Base-by-base conservation (phyloP, 2,888 invertebrate species). In the Linnaemya tessellans region DNA sequence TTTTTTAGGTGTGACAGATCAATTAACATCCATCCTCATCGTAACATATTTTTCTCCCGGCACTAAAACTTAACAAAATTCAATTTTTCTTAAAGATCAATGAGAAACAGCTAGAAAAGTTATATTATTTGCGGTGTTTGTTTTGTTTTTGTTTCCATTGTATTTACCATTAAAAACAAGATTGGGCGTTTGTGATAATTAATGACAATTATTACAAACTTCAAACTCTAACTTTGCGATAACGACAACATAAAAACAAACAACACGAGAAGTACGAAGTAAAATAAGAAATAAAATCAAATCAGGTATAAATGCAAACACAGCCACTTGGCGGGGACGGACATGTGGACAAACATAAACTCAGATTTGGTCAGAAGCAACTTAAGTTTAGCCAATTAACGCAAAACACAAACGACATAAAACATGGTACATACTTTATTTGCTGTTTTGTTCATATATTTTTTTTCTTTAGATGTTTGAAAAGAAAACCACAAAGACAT, bases 101-200 rank as follows among this genome's bases (percentile, higher is more conserved):
- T 73, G 58, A 80, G 74, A 80, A 80, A 80, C 67, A 58, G 30
- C 30, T n/a, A 15, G 70, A 58, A 68, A 62, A 56, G 8, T 18
- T 13, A 38, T 56, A 9, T 75, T 10, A 67, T 60, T 74, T 64
- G 30, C 38, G 38, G 65, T 46, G 49, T 46, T 64, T 64, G 30
- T n/a, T 56, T 41, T 25, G 8, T 70, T 75, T 56, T 54, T 25
- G 8, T 70, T 75, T 82, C 38, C 68, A 22, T 67, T 80, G 54
- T 70, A 82, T 82, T 82, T 77, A 84, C 86, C 84, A 81, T 86
- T 84, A 77, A 84, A 88, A 88, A 88, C 85, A 85, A 82, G 91
- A 91, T 91, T 89, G 90, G 91, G 90, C 90, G 91, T 90, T 88
- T 88, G 90, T 87, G 90, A 91, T 91, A 91, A 91, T 91, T 91